Conservation (phyloP, 2,888 invertebrate species). For the Prenolepis imparis region DNA sequence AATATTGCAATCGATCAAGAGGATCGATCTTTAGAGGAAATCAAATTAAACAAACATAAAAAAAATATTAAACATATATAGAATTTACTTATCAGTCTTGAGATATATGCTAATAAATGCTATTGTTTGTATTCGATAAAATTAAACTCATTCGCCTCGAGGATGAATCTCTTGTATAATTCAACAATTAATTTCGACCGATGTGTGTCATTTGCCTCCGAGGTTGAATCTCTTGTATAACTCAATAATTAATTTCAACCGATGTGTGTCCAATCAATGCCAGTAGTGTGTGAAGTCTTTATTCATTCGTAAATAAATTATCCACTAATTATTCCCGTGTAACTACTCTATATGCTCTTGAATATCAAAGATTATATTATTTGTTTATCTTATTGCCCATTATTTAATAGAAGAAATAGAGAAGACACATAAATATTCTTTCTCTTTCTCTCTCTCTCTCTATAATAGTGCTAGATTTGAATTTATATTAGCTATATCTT, state of each 20-base stretch:
- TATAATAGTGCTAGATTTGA: background rate
- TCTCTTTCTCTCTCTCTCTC: background rate
- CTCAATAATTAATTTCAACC: slow-evolving; percentile 42
- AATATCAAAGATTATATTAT: background rate
- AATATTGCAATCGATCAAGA: background rate
- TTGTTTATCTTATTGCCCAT: background rate
- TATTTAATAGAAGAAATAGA: background rate
- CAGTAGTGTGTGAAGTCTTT: slow-evolving; percentile 9
- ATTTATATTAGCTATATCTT: background rate
- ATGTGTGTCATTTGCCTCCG: background rate
- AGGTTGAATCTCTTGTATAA: slow-evolving; percentile 39
- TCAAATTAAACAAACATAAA: background rate
- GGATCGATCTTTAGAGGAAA: background rate
- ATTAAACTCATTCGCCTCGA: background rate
- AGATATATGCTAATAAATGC: background rate
- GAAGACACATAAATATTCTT: background rate
- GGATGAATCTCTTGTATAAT: slow-evolving; percentile 43
- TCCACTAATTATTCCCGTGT: background rate
- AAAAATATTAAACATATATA: background rate
- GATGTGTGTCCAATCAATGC: slow-evolving; percentile 11
- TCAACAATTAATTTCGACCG: slow-evolving; percentile 43
- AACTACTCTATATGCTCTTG: background rate
- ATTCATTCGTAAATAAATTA: slow-evolving; percentile 38
- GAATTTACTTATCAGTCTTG: background rate
- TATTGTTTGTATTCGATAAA: background rate